Base-by-base conservation (phyloP, 2,888 invertebrate species). In the Entomobrya proxima region DNA sequence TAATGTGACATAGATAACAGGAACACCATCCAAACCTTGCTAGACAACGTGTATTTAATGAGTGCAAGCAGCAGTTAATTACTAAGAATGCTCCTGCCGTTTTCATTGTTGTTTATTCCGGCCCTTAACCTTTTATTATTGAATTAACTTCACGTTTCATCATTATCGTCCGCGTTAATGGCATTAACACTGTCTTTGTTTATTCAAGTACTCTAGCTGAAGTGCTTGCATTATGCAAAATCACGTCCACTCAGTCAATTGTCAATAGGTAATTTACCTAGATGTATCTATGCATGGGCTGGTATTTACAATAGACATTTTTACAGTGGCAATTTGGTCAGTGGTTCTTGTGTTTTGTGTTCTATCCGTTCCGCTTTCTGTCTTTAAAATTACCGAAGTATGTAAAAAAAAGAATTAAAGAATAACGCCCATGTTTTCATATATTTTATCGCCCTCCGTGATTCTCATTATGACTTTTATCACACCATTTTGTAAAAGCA, bases 311-410 rank as follows among this genome's bases (percentile, higher is more conserved):
- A 61, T 61, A 11, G 11, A 35, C 35, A 61, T 27, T 58, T n/a
- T n/a, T n/a, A n/a, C n/a, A n/a, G n/a, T n/a, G n/a, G n/a, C n/a
- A n/a, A n/a, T n/a, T n/a, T n/a, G n/a, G n/a, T n/a, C n/a, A n/a
- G n/a, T n/a, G n/a, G n/a, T n/a, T n/a, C n/a, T n/a, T n/a, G n/a
- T 40, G 55, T 61, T 52, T 7, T 30, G 52, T 21, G 24, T 11
- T 52, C 35, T 76, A 77, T 78, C 78, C 78, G 78, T 78, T 78
- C 78, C 50, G 78, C 78, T 78, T 78, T 64, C 78, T 78, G 64
- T 44, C n/a, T 40, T 35, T 21, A 7, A 5, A 21, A 21, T 11
- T 55, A n/a, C n/a, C n/a, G n/a, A n/a, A n/a, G n/a, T n/a, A n/a
- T n/a, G n/a, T n/a, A n/a, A n/a, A n/a, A n/a, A n/a, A n/a, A n/a